phyloP scores from a whole-genome alignment of 2,888 invertebrate genomes.

The Lasioglossum marginatum region DNA sequence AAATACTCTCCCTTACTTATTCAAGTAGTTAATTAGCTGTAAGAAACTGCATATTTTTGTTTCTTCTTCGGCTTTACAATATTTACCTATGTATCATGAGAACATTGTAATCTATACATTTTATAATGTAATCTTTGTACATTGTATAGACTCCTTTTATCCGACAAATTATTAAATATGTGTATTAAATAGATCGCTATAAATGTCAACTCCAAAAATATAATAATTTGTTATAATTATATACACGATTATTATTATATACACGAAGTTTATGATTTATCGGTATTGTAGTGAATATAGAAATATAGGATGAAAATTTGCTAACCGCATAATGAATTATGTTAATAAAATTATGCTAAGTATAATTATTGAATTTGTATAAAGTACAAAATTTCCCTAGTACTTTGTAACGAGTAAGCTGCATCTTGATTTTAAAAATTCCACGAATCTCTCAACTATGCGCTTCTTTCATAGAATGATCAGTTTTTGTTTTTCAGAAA shows the following conservation, averaged over 20 bases:
- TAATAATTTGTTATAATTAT: constrained; percentile 28
- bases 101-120: constrained; percentile 41
- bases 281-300: constrained; percentile 12
- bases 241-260: constrained; percentile 17
- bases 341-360: constrained; percentile 31
- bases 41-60: constrained; percentile 41
- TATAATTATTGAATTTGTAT: constrained; percentile 31
- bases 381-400: constrained; percentile 14
- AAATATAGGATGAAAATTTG: constrained; percentile 27
- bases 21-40: constrained; percentile 41
- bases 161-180: constrained; percentile 31
- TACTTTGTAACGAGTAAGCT: constrained; percentile 29
- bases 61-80: constrained; percentile 43
- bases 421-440: constrained; percentile 34
- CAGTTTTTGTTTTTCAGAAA: constrained; percentile 23
- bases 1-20: constrained; percentile 37
- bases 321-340: constrained; percentile 59
- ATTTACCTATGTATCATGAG: constrained; percentile 44
- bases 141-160: constrained; percentile 43
- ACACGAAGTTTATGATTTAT: constrained; percentile 30
- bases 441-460: constrained; percentile 13
- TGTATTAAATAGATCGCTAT: constrained; percentile 35
- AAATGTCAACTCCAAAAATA: constrained; percentile 27
- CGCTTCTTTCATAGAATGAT: constrained; percentile 12
- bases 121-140: constrained; percentile 49